A percentile compares a stretch with the other conserved stretches of the same genome.
Evolutionary conservation across 1,140 invertebrate genomes (phyloP).

Genomic region (Globodera ellingtonae): DNA sequence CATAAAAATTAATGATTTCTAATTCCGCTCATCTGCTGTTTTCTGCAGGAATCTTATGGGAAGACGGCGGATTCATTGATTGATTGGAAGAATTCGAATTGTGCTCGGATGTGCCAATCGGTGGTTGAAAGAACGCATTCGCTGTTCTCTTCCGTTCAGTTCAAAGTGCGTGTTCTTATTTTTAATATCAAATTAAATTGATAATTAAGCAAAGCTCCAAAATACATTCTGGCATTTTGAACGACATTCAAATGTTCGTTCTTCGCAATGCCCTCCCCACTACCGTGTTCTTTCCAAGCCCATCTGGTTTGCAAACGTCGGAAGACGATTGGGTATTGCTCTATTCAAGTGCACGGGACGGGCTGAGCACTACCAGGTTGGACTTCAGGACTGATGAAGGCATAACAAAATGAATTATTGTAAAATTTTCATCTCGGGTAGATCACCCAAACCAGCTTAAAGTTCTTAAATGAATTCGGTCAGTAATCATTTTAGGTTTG

Average conservation of each 20-base stretch:
- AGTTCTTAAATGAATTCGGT: too few relatives aligned
- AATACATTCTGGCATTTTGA: slow-evolving; percentile 33
- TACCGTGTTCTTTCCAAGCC: slow-evolving; percentile 41
- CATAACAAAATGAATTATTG: too few relatives aligned
- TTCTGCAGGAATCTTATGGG: background rate
- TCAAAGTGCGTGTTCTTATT: background rate
- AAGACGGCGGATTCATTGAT: slow-evolving; percentile 15
- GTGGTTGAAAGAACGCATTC: slow-evolving; percentile 19
- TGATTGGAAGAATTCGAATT: slow-evolving; percentile 33
- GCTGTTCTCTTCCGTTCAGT: background rate
- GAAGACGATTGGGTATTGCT: slow-evolving; percentile 25
- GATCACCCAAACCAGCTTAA: too few relatives aligned
- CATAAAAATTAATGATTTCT: too few relatives aligned
- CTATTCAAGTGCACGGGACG: slow-evolving; percentile 17
- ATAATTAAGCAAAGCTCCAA: slow-evolving; percentile 4
- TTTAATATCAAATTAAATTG: background rate
- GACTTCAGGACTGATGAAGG: background rate
- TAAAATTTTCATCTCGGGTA: too few relatives aligned
- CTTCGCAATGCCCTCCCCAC: slow-evolving; percentile 30
- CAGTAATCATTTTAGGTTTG: slow-evolving; percentile 35
- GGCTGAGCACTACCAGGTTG: slow-evolving; percentile 25
- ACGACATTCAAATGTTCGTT: slow-evolving; percentile 42
- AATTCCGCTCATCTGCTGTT: background rate
- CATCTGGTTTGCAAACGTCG: background rate
- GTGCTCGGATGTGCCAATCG: slow-evolving; percentile 23